Evolutionary conservation across 2,888 invertebrate species (phyloP).

Genomic region (Dyspetes luteomarginatus): DNA sequence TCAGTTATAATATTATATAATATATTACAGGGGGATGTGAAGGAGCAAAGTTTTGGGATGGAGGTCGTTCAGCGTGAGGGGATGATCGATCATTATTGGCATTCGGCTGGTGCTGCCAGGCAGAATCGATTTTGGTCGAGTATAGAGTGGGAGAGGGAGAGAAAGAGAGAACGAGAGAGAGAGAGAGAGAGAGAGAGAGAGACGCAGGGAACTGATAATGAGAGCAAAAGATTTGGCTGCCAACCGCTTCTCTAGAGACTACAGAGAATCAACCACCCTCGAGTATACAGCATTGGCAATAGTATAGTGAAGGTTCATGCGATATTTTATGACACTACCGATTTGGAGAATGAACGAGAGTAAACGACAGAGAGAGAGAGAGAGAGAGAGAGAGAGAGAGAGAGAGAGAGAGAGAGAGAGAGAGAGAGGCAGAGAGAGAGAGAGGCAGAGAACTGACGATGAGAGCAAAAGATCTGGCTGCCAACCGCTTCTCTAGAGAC

Average conservation of each 20-base stretch:
- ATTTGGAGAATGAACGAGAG: too few species aligned
- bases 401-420: slow-evolving; percentile 11
- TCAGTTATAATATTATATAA: slow-evolving; percentile 1
- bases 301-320: slow-evolving; percentile 77
- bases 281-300: slow-evolving; percentile 55
- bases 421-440: slow-evolving; percentile 37
- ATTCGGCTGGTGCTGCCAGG: slow-evolving; percentile 57
- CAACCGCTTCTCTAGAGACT: slow-evolving; percentile 34
- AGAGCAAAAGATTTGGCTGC: slow-evolving; percentile 60
- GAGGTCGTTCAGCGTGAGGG: slow-evolving; percentile 47
- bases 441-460: too few species aligned
- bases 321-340: slow-evolving; percentile 79
- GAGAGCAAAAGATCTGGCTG: slow-evolving; percentile 22
- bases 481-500: neutral
- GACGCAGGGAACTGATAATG: slow-evolving; percentile 48
- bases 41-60: slow-evolving; percentile 62
- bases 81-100: slow-evolving; percentile 66
- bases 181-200: slow-evolving; percentile 35
- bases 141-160: slow-evolving; percentile 15
- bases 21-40: slow-evolving; percentile 26
- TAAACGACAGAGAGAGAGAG: too few species aligned
- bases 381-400: too few species aligned
- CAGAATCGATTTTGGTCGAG: slow-evolving; percentile 59
- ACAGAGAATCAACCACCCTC: slow-evolving; percentile 43
- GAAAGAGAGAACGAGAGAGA: slow-evolving; percentile 7